A percentile compares a stretch with the other conserved stretches of the same genome.
These are phyloP conservation scores for Gymnocheta viridis DNA, from an alignment of 2,888 invertebrate species.

Conservation along the genomic window DNA sequence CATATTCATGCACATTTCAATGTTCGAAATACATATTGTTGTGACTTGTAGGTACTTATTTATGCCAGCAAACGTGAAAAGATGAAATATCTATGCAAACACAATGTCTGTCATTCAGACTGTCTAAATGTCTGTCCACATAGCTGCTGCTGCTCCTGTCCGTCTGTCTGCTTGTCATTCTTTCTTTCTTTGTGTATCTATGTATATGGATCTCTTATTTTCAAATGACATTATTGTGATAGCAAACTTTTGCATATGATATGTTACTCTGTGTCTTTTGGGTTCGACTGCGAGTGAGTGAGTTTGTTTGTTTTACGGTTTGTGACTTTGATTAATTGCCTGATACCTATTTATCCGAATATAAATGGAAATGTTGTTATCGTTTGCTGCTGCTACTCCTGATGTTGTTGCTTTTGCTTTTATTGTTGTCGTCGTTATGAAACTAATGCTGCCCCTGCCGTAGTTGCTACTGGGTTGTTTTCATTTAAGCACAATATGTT, in stretches of 20 bases:
- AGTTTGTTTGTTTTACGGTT: slow-evolving; percentile 65
- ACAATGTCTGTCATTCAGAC: slow-evolving; percentile 53
- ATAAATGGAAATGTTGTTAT: slow-evolving; percentile 63
- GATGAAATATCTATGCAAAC: slow-evolving; percentile 50
- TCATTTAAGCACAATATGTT: slow-evolving; percentile 45
- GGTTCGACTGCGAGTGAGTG: slow-evolving; percentile 1
- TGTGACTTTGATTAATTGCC: slow-evolving; percentile 69
- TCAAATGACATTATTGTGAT: slow-evolving; percentile 53
- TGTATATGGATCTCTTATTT: slow-evolving; percentile 44
- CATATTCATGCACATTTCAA: slow-evolving; percentile 7
- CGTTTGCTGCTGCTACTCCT: slow-evolving; percentile 35
- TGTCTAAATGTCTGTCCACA: slow-evolving; percentile 44
- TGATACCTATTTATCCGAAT: slow-evolving; percentile 69
- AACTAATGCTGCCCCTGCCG: slow-evolving; percentile 9
- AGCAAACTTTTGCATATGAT: slow-evolving; percentile 24
- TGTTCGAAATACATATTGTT: slow-evolving; percentile 36
- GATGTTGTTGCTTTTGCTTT: slow-evolving; percentile 17
- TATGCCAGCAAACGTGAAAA: slow-evolving; percentile 4
- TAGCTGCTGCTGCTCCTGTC: slow-evolving; percentile 11
- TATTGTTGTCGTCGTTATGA: slow-evolving; percentile 37
- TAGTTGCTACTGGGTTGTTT: slow-evolving; percentile 27
- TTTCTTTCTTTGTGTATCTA: neutral
- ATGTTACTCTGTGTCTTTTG: neutral
- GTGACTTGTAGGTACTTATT: slow-evolving; percentile 30
- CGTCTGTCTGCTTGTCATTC: slow-evolving; percentile 9